A percentile compares a stretch with the other conserved stretches of the same genome.
These are phyloP conservation scores for Lipophrys pholis DNA, from an alignment of 2,113 vertebrate genomes.

Conservation along the genomic window DNA sequence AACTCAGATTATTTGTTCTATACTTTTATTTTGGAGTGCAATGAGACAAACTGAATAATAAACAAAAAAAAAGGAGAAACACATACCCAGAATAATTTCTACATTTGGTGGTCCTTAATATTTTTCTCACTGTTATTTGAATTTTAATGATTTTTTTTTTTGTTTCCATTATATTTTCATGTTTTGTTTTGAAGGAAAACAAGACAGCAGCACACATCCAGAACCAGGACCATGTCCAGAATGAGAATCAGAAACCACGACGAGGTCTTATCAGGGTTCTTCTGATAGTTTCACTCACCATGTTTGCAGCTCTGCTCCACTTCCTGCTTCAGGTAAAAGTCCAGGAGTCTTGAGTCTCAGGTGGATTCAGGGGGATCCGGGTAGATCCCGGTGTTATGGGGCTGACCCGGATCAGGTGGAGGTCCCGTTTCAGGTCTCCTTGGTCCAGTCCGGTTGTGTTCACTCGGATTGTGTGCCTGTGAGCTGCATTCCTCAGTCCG, in stretches of 20 bases:
- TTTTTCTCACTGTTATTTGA: too few species aligned
- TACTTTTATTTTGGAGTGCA: too few species aligned
- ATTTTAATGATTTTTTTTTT: too few species aligned
- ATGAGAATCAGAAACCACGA: too few species aligned
- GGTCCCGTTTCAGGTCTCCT: background rate
- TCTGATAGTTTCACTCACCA: conserved; percentile 61
- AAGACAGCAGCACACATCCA: too few species aligned
- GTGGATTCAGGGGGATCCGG: background rate
- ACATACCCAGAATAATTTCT: too few species aligned
- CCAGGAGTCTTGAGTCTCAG: conserved; percentile 42
- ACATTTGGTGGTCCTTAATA: too few species aligned
- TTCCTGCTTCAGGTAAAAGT: conserved; percentile 64
- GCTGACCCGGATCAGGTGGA: background rate
- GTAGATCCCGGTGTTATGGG: background rate
- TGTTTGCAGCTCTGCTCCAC: conserved; percentile 49
- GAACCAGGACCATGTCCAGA: background rate
- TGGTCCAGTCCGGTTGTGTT: background rate
- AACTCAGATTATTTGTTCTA: too few species aligned
- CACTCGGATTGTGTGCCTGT: background rate
- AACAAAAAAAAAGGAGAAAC: too few species aligned
- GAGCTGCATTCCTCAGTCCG: conserved; percentile 19
- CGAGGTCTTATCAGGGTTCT: background rate
- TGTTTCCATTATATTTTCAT: too few species aligned
- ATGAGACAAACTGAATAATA: too few species aligned
- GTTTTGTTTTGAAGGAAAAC: too few species aligned